phyloP scores from a whole-genome alignment of 2,888 invertebrate species.

The Zygogramma bicolorata region DNA sequence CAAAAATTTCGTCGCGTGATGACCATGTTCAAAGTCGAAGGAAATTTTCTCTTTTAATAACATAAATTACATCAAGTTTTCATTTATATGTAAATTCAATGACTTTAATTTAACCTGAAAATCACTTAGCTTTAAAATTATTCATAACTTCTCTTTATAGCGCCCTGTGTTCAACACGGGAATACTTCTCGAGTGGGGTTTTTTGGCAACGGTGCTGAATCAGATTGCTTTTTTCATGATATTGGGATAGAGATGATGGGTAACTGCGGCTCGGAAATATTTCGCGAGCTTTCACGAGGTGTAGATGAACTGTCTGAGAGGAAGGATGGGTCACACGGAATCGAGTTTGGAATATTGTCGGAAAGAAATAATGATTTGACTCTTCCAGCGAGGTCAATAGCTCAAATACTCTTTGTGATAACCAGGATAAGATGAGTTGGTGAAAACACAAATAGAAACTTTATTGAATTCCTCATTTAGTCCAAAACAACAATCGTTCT shows the following conservation, averaged over 20 bases:
- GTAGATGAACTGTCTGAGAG: no score
- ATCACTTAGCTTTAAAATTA: conserved; percentile 43
- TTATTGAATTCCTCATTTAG: no score
- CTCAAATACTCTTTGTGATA: no score
- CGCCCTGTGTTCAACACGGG: conserved; percentile 16
- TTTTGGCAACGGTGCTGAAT: background rate
- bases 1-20: conserved; percentile 40
- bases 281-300: background rate
- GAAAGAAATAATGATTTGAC: no score
- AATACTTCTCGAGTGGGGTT: background rate
- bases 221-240: background rate
- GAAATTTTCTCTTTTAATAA: conserved; percentile 41
- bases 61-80: conserved; percentile 58
- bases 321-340: no score
- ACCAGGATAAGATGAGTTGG: no score
- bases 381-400: no score
- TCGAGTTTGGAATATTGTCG: no score
- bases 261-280: background rate
- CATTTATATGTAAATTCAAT: conserved; percentile 62
- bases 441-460: no score
- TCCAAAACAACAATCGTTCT: no score
- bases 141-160: conserved; percentile 39
- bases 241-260: background rate
- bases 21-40: conserved; percentile 35
- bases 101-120: conserved; percentile 48